Base-by-base conservation (phyloP, 2,113 vertebrate genomes). In the Cyprinus carpio region DNA sequence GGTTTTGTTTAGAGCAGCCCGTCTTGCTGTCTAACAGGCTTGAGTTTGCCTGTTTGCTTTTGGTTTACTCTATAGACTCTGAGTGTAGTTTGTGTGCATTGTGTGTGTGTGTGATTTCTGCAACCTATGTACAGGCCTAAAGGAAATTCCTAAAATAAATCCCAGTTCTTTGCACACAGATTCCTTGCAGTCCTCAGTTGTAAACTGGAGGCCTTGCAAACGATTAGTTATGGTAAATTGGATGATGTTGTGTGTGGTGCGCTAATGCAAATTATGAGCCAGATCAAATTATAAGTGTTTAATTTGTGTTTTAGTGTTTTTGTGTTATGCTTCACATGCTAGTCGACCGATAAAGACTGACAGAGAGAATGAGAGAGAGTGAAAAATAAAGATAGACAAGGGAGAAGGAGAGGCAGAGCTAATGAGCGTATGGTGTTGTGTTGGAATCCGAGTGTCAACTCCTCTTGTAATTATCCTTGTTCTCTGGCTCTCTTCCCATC, bases 11-110 rank as follows among this genome's bases (percentile, higher is more conserved):
- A 90, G 79, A 31, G 84, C 85, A 89, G 94, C 87, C 95, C 88
- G 92, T 92, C 94, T 95, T 95, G 93, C 93, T 93, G 94, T 93
- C 95, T 93, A 95, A 93, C 91, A 93, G 93, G 64, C 58, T 78
- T 64, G 62, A 77, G 75, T 65, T 85, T 83, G 71, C 74, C 25
- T 58, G 23, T 87, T 88, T 82, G 80, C 34, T 75, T 86, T 88
- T 87, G 56, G 83, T 89, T 88, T 83, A 81, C 78, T 84, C 43
- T 84, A 58, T 78, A 79, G 58, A 71, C 40, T 72, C 54, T 9
- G 56, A 60, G 65, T 74, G 65, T 75, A 46, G 27, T 71, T 43
- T 62, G 43, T 76, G 84, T 54, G 51, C 20, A 5, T 43, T 81
- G 20, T 83, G 82, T 51, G 49, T 54, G 16, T 43, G 69, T 81